Base-by-base conservation (phyloP, 2,113 vertebrate species). In the Labrus mixtus region DNA sequence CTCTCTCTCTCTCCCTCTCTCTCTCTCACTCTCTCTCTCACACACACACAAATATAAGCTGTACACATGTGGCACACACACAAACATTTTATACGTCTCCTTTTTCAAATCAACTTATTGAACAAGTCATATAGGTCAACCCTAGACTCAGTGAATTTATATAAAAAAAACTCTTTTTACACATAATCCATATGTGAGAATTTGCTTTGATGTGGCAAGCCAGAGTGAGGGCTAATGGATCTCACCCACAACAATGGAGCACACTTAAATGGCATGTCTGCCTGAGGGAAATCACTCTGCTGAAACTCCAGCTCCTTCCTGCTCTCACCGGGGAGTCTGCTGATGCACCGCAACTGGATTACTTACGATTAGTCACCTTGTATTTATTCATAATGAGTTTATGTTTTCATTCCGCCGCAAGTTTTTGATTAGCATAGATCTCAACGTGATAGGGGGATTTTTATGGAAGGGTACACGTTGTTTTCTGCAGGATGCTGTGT, bases 151-250 rank as follows among this genome's bases (percentile, higher is more conserved):
- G 54, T 68, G 68, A 95, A 96, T 95, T 94, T 90, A 94, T 95
- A 94, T 94, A 95, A 70, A 50, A 67, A 73, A 61, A 58, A 95
- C 93, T 92, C 95, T 94, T 95, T 91, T 96, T 96, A 94, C 89
- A 93, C 92, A 90, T 96, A 95, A 96, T 96, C 95, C 95, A 95
- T 95, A 95, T 93, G 95, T 95, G 91, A 95, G 95, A 90, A 90
- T 93, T 93, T 94, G 91, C 95, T 97, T 97, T 98, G 96, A 97
- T 96, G 96, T 97, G 95, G 94, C 94, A 91, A 94, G 95, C 93
- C 96, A 94, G 93, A 95, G 94, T 68, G 86, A 91, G 88, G 93
- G 89, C 95, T 98, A 97, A 97, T 97, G 95, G 95, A 96, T 94
- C 94, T 95, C 94, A 94, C 95, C 94, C 95, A 95, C 95, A 95